A percentile compares a stretch with the other conserved stretches of the same genome.
Evolutionary conservation across 2,888 invertebrate genomes (phyloP).

Genomic region (Conchocele bisecta): DNA sequence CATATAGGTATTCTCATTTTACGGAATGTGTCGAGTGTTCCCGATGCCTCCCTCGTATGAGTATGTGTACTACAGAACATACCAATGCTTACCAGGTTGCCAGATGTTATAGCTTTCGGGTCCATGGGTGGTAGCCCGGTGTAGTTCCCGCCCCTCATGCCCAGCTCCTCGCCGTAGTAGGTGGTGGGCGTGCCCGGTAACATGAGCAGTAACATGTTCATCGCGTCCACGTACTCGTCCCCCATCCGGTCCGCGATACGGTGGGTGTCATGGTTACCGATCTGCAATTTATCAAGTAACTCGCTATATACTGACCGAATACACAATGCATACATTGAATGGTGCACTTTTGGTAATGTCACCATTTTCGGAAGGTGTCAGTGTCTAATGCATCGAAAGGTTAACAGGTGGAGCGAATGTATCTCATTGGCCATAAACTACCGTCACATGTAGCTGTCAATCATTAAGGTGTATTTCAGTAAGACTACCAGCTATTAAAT

Average conservation of each 20-base stretch:
- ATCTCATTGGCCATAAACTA: too few relatives aligned
- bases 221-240: conserved; percentile 86
- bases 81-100: conserved; percentile 18
- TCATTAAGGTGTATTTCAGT: too few relatives aligned
- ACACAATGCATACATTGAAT: too few relatives aligned
- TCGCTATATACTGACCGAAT: not conserved
- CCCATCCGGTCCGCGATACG: conserved; percentile 86
- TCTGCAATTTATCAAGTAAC: conserved; percentile 43
- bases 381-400: too few relatives aligned
- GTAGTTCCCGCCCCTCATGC: conserved; percentile 87
- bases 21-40: not conserved
- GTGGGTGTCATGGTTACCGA: conserved; percentile 70
- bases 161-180: conserved; percentile 95
- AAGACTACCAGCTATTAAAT: too few relatives aligned
- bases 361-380: too few relatives aligned
- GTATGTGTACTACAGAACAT: not conserved
- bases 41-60: not conserved
- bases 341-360: not conserved
- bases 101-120: conserved; percentile 57
- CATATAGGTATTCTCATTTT: not conserved
- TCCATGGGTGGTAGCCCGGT: conserved; percentile 71
- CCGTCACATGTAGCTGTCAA: too few relatives aligned
- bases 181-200: conserved; percentile 93
- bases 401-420: too few relatives aligned
- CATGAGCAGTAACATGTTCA: conserved; percentile 91